Conservation (phyloP, 1,140 invertebrate genomes). For the Diabrotica undecimpunctata region DNA sequence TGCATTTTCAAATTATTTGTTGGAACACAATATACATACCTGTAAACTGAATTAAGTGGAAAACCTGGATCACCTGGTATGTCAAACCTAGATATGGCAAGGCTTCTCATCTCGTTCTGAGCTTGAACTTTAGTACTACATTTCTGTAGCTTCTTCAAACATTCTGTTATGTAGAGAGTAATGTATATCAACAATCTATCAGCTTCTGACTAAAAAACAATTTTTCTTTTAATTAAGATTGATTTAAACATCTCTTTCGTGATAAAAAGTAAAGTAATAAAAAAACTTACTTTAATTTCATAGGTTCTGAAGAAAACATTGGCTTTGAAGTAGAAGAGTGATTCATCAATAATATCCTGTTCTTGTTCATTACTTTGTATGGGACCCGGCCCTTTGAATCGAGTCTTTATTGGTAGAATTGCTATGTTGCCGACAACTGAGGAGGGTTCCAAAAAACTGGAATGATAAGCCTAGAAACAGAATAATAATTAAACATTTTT, state of each 20-base stretch:
- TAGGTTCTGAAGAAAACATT: conserved; percentile 99
- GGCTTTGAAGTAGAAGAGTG: conserved; percentile 95
- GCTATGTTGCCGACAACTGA: conserved; percentile 89
- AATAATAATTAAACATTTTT: not conserved
- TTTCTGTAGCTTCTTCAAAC: conserved; percentile 90
- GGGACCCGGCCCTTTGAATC: conserved; percentile 49
- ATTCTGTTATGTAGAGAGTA: conserved; percentile 98
- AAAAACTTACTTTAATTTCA: conserved; percentile 83
- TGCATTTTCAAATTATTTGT: no score
- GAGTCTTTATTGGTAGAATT: conserved; percentile 44
- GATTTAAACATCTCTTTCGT: not conserved
- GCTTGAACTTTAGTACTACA: conserved; percentile 87
- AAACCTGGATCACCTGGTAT: conserved; percentile 96
- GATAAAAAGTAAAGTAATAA: conserved; percentile 1
- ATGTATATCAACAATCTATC: conserved; percentile 97
- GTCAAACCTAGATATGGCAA: conserved; percentile 93
- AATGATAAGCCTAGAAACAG: conserved; percentile 85
- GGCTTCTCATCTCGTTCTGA: conserved; percentile 91
- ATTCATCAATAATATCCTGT: conserved; percentile 96
- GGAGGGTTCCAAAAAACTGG: conserved; percentile 73
- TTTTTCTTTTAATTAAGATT: conserved; percentile 6
- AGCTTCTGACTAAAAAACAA: conserved; percentile 75
- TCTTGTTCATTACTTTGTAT: conserved; percentile 63
- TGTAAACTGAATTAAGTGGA: conserved; percentile 95
- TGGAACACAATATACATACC: conserved; percentile 52